Percentiles rank a stretch among this genome's conserved stretches.
phyloP scores from a whole-genome alignment of 2,113 vertebrate species.

The Gavialis gangeticus region DNA sequence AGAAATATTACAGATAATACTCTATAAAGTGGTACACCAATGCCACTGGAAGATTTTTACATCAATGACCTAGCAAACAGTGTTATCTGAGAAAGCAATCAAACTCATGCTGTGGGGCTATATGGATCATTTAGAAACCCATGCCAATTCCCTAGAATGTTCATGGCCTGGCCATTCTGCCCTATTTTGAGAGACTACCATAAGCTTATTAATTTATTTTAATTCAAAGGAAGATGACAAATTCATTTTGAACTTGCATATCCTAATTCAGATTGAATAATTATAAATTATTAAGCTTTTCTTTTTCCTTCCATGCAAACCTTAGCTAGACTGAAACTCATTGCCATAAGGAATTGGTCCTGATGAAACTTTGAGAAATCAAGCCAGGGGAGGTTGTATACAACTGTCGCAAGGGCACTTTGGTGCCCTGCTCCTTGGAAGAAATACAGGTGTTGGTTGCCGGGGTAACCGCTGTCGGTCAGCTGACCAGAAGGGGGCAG shows the following conservation, averaged over 20 bases:
- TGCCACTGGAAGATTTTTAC: too few relatives aligned
- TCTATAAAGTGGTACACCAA: too few relatives aligned
- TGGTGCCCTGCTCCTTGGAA: too few relatives aligned
- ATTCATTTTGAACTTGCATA: neutral
- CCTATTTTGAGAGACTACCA: neutral
- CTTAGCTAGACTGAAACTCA: neutral
- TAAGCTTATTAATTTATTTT: neutral
- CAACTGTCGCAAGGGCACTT: too few relatives aligned
- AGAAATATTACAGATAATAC: neutral
- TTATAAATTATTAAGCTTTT: too few relatives aligned
- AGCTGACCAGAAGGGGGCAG: too few relatives aligned
- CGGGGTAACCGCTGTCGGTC: too few relatives aligned
- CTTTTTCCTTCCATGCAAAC: too few relatives aligned
- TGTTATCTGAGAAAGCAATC: neutral
- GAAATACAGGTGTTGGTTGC: too few relatives aligned
- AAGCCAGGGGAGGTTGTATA: neutral
- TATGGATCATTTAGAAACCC: neutral
- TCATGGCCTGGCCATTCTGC: neutral
- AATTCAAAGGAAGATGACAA: accelerated
- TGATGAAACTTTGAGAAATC: neutral
- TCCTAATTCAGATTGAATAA: neutral
- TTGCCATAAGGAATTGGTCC: neutral
- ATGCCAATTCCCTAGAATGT: neutral
- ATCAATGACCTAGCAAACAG: too few relatives aligned
- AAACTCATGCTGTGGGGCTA: neutral